phyloP scores from a whole-genome alignment of 2,113 vertebrate genomes.

The Alces alces region DNA sequence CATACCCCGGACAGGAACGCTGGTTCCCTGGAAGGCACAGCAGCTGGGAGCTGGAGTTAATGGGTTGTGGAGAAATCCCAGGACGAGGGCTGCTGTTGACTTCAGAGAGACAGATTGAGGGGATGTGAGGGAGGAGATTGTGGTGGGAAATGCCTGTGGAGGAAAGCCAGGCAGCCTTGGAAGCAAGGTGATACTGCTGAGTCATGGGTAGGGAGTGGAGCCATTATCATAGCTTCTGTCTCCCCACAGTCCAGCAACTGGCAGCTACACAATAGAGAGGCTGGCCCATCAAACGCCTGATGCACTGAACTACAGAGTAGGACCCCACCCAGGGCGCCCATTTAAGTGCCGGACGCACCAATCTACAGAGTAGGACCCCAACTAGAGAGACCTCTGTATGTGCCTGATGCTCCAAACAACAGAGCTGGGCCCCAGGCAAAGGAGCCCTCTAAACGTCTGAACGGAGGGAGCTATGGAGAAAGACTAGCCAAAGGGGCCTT shows the following conservation, averaged over 20 bases:
- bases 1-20: accelerated
- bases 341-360: not conserved
- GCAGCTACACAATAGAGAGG: not conserved
- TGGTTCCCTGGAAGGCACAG: not conserved
- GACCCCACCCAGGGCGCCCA: not conserved
- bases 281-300: not conserved
- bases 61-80: not conserved
- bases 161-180: not conserved
- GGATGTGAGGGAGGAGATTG: not conserved
- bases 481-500: not conserved
- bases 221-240: not conserved
- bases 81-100: not conserved
- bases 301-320: not conserved
- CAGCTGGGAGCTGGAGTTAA: not conserved
- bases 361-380: not conserved
- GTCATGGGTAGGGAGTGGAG: not conserved
- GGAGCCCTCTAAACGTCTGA: not conserved
- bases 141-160: not conserved
- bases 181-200: not conserved
- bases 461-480: not conserved
- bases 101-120: not conserved
- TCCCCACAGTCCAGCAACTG: accelerated
- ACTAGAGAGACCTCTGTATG: not conserved
- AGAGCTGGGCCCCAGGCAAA: not conserved
- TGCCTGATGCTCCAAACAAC: not conserved